Evolutionary conservation across 2,113 vertebrate genomes (phyloP).

Genomic region (Electrona antarctica): DNA sequence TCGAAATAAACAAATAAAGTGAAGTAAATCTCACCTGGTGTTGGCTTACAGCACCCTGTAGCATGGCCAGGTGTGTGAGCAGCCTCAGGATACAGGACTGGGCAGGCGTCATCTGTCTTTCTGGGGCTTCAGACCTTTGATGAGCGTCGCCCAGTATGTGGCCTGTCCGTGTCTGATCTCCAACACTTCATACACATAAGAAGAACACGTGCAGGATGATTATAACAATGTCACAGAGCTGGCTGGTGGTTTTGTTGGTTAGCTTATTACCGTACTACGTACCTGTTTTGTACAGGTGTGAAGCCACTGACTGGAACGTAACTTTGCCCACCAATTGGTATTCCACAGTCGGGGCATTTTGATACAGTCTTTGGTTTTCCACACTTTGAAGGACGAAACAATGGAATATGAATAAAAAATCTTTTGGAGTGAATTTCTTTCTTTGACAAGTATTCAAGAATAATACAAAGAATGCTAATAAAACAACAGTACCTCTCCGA

Average conservation of each 20-base stretch:
- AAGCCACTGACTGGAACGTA: conserved; percentile 57
- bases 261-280: neutral
- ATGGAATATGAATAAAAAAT: neutral
- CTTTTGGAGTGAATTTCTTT: too few species aligned
- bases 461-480: too few species aligned
- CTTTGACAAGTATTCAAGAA: too few species aligned
- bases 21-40: conserved; percentile 48
- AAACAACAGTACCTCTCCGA: conserved; percentile 64
- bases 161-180: conserved; percentile 64
- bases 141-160: conserved; percentile 66
- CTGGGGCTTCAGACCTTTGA: conserved; percentile 68
- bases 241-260: too few species aligned
- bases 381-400: conserved; percentile 58
- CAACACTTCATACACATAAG: neutral
- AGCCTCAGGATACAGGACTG: conserved; percentile 71
- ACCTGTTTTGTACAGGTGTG: neutral
- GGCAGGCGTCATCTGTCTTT: conserved; percentile 59
- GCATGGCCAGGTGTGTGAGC: conserved; percentile 74
- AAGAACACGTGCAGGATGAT: neutral
- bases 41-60: conserved; percentile 61
- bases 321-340: conserved; percentile 27
- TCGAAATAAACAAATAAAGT: too few species aligned
- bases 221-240: neutral
- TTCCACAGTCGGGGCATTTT: conserved; percentile 56
- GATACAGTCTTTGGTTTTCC: conserved; percentile 22